Conservation (phyloP, 2,113 vertebrate species). For the Psittacara wagleri region DNA sequence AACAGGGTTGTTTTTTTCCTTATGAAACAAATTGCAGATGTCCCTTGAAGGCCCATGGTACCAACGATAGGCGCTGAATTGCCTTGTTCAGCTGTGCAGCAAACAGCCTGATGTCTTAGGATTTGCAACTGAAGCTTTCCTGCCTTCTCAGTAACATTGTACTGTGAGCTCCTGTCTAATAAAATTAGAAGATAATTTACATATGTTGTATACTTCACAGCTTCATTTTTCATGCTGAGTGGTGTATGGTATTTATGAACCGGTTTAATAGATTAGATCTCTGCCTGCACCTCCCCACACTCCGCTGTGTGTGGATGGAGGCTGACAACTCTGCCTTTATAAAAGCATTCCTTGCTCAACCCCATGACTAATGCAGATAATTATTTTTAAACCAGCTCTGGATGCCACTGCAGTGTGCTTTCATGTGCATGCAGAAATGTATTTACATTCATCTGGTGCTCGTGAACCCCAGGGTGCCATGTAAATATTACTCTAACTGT, state of each 20-base stretch:
- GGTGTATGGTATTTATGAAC: background rate
- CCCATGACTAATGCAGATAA: conserved; percentile 62
- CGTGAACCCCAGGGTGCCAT: background rate
- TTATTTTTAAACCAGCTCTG: conserved; percentile 62
- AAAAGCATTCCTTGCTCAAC: conserved; percentile 39
- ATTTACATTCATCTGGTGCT: background rate
- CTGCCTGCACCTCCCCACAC: conserved; percentile 32
- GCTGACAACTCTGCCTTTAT: conserved; percentile 53
- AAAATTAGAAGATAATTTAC: conserved; percentile 8
- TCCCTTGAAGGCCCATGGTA: background rate
- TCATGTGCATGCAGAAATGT: background rate
- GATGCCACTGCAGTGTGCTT: background rate
- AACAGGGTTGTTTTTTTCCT: background rate
- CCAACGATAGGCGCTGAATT: background rate
- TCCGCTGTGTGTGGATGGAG: background rate
- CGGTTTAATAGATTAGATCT: conserved; percentile 4
- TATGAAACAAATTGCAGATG: background rate
- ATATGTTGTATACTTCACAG: background rate
- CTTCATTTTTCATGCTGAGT: background rate
- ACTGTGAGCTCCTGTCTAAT: background rate
- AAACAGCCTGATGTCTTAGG: background rate
- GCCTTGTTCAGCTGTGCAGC: background rate
- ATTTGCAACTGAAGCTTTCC: background rate
- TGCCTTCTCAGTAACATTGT: background rate
- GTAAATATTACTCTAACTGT: background rate